Percentiles rank a stretch among this genome's conserved stretches.
These are phyloP conservation scores for Smittia sp. DNA, from an alignment of 2,888 invertebrate genomes.

Conservation along the genomic window DNA sequence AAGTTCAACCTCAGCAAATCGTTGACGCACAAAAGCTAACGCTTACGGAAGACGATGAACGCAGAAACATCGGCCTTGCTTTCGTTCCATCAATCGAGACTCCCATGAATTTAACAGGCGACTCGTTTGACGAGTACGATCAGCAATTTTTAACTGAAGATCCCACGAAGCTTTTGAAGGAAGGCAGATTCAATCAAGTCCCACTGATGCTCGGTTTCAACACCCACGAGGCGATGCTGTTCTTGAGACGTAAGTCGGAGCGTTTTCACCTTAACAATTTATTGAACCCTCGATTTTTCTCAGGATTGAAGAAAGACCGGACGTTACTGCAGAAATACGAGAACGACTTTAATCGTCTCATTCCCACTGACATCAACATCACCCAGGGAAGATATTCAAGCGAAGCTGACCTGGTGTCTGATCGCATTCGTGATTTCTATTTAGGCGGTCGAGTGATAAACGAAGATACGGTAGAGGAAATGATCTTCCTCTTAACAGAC, in stretches of 20 bases:
- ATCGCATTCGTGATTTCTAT: conserved; percentile 58
- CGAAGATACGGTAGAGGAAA: conserved; percentile 57
- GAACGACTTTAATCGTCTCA: conserved; percentile 59
- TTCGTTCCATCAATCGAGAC: conserved; percentile 60
- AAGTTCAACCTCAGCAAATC: conserved; percentile 59
- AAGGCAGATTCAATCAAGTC: conserved; percentile 56
- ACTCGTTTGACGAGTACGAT: conserved; percentile 49
- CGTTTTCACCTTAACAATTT: background rate
- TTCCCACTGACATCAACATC: conserved; percentile 57
- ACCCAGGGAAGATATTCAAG: conserved; percentile 46
- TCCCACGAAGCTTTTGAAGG: conserved; percentile 54
- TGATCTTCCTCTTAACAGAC: conserved; percentile 63
- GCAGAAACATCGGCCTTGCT: conserved; percentile 61
- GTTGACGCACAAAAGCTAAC: conserved; percentile 55
- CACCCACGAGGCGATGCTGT: conserved; percentile 64
- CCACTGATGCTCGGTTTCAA: conserved; percentile 65
- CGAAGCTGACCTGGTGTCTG: conserved; percentile 53
- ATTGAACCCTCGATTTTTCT: conserved; percentile 39
- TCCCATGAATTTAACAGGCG: conserved; percentile 48
- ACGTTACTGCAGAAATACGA: conserved; percentile 58
- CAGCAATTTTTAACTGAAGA: conserved; percentile 57
- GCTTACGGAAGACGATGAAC: conserved; percentile 56
- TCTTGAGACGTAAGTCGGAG: conserved; percentile 57
- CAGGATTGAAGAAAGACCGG: conserved; percentile 61
- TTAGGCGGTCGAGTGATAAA: conserved; percentile 59